Evolutionary conservation across 2,888 invertebrate genomes (phyloP).

Genomic region (Pterostichus madidus): DNA sequence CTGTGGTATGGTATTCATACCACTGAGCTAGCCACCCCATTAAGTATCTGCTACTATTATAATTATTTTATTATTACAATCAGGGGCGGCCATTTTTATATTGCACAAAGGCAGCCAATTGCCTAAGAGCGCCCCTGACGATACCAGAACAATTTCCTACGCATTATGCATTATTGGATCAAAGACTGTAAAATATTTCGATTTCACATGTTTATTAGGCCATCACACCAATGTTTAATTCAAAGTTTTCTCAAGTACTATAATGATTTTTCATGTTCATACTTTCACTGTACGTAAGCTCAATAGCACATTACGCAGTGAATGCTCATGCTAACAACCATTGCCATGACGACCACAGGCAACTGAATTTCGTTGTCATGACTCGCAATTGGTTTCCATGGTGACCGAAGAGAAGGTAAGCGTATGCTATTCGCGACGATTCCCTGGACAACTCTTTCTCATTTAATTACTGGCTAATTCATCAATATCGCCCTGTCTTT

Average conservation of each 20-base stretch:
- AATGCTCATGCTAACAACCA: constrained; percentile 36
- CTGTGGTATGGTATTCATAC: no score
- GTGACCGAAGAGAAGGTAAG: constrained; percentile 21
- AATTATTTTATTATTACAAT: no score
- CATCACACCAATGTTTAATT: no score
- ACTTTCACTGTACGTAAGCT: constrained; percentile 26
- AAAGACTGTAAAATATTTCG: no score
- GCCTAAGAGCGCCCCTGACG: no score
- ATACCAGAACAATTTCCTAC: no score
- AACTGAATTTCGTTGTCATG: constrained; percentile 48
- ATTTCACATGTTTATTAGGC: no score
- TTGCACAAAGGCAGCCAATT: no score
- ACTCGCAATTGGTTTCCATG: constrained; percentile 32
- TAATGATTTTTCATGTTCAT: constrained; percentile 34
- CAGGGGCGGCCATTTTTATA: no score
- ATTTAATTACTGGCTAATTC: constrained; percentile 45
- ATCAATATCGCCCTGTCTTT: constrained; percentile 4
- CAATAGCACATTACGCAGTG: constrained; percentile 29
- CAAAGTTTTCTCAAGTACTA: not conserved
- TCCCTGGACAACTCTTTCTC: constrained; percentile 44
- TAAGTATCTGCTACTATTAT: no score
- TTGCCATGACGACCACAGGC: constrained; percentile 31
- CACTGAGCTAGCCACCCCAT: no score
- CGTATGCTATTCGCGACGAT: constrained; percentile 1
- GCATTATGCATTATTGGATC: no score